These are phyloP conservation scores for Euzetes globulus DNA, from an alignment of 2,888 invertebrate species.

Conservation along the genomic window DNA sequence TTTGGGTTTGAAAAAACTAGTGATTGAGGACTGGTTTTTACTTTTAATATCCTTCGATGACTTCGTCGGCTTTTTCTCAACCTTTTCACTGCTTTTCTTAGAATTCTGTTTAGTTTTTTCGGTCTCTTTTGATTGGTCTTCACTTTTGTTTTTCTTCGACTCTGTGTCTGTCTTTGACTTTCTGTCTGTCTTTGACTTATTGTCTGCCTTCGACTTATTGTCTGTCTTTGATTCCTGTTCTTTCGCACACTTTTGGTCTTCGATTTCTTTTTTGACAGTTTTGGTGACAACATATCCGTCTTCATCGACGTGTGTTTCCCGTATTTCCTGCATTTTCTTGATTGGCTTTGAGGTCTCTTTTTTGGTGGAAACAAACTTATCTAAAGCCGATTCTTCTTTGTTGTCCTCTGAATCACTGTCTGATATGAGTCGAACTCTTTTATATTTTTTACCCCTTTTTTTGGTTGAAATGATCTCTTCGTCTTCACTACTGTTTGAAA, in stretches of 20 bases:
- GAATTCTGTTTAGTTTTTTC: too few relatives aligned
- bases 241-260: conserved; percentile 14
- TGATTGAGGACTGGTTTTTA: conserved; percentile 3
- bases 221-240: not conserved
- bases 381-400: not conserved
- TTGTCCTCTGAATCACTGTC: conserved; percentile 14
- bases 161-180: not conserved
- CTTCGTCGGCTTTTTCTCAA: too few relatives aligned
- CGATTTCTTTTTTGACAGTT: conserved; percentile 34
- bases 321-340: not conserved
- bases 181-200: not conserved
- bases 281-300: conserved; percentile 47
- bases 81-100: not conserved
- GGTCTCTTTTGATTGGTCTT: too few relatives aligned
- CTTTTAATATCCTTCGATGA: not conserved
- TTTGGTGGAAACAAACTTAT: conserved; percentile 10
- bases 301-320: conserved; percentile 47
- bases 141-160: not conserved
- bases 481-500: not conserved
- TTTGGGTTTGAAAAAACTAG: conserved; percentile 16
- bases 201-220: not conserved
- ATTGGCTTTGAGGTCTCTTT: not conserved
- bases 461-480: not conserved
- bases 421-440: conserved; percentile 5
- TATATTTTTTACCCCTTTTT: not conserved